These are phyloP conservation scores for Noctua pronuba DNA, from an alignment of 2,888 invertebrate genomes.

Conservation along the genomic window DNA sequence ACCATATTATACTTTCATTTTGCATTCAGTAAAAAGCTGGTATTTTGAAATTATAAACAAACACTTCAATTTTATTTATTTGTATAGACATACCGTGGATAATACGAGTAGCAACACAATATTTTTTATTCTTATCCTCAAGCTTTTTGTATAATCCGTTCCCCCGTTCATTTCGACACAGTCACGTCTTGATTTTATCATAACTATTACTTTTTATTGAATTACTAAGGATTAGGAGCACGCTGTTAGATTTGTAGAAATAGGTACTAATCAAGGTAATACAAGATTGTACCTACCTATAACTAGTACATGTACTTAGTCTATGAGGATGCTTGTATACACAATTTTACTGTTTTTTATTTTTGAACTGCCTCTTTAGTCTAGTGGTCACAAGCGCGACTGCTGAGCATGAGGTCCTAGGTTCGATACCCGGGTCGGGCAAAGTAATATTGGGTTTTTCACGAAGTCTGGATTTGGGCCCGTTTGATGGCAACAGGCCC, in stretches of 20 bases:
- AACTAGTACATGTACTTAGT: background rate
- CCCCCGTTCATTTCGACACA: constrained; percentile 7
- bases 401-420: too few species aligned
- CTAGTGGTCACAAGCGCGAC: too few species aligned
- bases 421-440: too few species aligned
- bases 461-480: too few species aligned
- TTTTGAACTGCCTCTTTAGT: background rate
- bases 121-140: constrained; percentile 4
- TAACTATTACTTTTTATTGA: constrained; percentile 61
- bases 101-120: background rate
- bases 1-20: too few species aligned
- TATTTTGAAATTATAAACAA: too few species aligned
- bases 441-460: too few species aligned
- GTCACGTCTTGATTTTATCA: constrained; percentile 60
- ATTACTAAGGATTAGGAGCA: constrained; percentile 34
- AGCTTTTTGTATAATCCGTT: constrained; percentile 13
- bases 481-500: too few species aligned
- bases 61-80: too few species aligned
- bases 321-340: background rate
- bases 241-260: constrained; percentile 32
- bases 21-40: too few species aligned
- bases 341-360: background rate
- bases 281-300: background rate
- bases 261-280: constrained; percentile 41
- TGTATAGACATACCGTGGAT: background rate